Base-by-base conservation (phyloP, 2,888 invertebrate species). In the Bellardia pandia region DNA sequence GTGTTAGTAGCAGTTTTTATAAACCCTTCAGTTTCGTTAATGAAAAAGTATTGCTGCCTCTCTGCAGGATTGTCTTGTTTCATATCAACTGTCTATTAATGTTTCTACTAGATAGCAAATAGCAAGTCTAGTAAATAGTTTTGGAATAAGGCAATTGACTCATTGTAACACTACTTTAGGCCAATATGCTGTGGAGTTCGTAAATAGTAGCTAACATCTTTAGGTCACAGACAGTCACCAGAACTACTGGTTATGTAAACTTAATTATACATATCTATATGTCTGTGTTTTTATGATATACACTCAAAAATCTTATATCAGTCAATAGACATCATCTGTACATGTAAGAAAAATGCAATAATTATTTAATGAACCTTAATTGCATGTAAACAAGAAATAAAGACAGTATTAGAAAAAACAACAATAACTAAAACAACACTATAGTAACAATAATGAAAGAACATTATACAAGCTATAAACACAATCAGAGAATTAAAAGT, bases 331-430 rank as follows among this genome's bases (percentile, higher is more conserved):
- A 85, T 79, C 74, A 6, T 23, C 23, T 23, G 23, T 51, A 58
- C 51, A 66, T 48, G 71, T 4, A 48, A 66, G 40, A 72, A 78
- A 72, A 60, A 60, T 74, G 78, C 51, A 79, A 78, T 74, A 68
- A 79, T 79, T 85, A 79, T 85, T 79, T 85, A 84, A 78, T 78
- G 66, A 84, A 58, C 82, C 76, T 62, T 82, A 76, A 76, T 77
- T 77, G 69, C 53, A 58, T 3, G 30, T 56, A 74, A 60, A 48
- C 30, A 56, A n/a, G n/a, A 37, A 4, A 33, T 33, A 45, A 42
- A 40, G 14, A 56, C 23, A 72, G 13, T 56, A 37, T 37, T 16
- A 40, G 8, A 37, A 56, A 40, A 53, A 23, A 23, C 23, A 23
- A 23, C 23, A 23, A 23, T 23, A 23, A 53, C 14, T 30, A 58